Base-by-base conservation (phyloP, 1,140 invertebrate species). In the Solenopsis invicta region DNA sequence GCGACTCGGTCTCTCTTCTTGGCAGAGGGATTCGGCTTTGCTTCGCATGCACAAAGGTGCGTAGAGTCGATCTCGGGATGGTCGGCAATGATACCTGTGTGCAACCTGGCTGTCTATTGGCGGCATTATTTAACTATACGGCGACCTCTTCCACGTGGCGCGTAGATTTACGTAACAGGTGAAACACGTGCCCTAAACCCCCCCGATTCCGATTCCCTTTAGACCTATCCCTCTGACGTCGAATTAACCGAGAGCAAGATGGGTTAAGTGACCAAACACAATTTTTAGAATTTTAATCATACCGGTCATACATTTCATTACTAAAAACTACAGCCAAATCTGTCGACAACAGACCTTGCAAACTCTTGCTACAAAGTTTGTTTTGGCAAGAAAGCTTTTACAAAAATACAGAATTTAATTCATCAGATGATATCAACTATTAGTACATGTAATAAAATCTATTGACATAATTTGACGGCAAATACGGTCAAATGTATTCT, bases 1-100 rank as follows among this genome's bases (percentile, higher is more conserved):
- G 89, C 87, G 89, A 88, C 88, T 92, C 86, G 86, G 61, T 87
- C 69, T 75, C 77, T 67, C 86, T 86, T 85, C 72, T 74, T 34
- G 54, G 10, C 18, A 59, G 59, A 78, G 62, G 24, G 52, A 56
- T 71, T 66, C 62, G 75, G 48, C 74, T 52, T 29, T n/a, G 77
- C 64, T 61, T 37, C 76, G 76, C 72, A 10, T 71, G 64, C 77
- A 90, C 89, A 89, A 91, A 90, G 88, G 85, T 85, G 64, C 54
- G 64, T 61, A 52, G 78, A 80, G 76, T 56, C 59, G 72, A 82
- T 76, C 50, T 69, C 48, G 52, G 52, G 59, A 41, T 29, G 59
- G 41, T 13, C 21, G 21, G 34, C 13, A 16, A 24, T 29, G 61
- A 66, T 66, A 45, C 56, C 41, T 48, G 59, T 10, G 37, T 3